These are phyloP conservation scores for Scolanthus callimorphus DNA, from an alignment of 92 coral and sea anemone species.

Conservation along the genomic window DNA sequence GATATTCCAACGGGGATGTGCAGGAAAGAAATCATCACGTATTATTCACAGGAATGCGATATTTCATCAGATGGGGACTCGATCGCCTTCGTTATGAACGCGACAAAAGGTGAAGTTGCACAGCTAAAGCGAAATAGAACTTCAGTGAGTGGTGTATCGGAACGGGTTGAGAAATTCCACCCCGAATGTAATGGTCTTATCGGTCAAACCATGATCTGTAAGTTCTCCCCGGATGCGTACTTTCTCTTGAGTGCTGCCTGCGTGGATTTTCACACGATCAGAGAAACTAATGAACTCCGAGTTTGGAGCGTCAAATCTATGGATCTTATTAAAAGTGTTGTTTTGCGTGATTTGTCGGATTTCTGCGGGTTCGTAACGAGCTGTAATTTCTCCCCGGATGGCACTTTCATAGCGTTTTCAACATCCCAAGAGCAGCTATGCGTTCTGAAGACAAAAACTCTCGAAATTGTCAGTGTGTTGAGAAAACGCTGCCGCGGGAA, in stretches of 20 bases:
- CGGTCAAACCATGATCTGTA: constrained; percentile 82
- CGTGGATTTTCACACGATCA: constrained; percentile 79
- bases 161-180: constrained; percentile 68
- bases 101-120: constrained; percentile 80
- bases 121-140: constrained; percentile 60
- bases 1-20: constrained; percentile 53
- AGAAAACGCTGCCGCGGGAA: constrained; percentile 80
- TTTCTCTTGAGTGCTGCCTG: constrained; percentile 75
- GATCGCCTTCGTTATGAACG: constrained; percentile 73
- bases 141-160: constrained; percentile 60
- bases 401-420: constrained; percentile 68
- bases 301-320: constrained; percentile 84
- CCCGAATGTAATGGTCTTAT: constrained; percentile 80
- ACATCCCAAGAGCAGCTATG: constrained; percentile 89
- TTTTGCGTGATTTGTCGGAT: constrained; percentile 74
- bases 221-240: constrained; percentile 82
- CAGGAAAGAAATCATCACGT: constrained; percentile 74
- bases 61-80: constrained; percentile 82
- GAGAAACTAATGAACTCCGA: constrained; percentile 86
- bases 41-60: constrained; percentile 82
- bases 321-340: constrained; percentile 69
- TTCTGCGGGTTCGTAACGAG: constrained; percentile 90
- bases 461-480: constrained; percentile 71
- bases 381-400: constrained; percentile 86
- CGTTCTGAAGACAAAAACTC: constrained; percentile 62